phyloP scores from a whole-genome alignment of 2,113 vertebrate genomes.

The Seriola aureovittata region DNA sequence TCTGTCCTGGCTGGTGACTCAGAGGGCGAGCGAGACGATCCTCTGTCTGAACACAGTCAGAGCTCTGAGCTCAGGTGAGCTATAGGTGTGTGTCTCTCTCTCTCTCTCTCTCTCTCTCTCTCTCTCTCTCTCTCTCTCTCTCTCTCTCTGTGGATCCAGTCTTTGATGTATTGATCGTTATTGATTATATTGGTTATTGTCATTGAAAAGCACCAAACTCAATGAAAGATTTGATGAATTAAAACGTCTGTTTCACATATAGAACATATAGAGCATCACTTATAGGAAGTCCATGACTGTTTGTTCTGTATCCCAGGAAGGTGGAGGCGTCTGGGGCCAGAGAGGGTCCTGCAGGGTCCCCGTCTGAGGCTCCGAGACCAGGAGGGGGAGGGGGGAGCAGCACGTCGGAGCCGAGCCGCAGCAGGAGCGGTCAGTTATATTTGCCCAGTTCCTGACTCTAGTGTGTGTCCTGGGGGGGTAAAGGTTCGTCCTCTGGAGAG shows the following conservation, averaged over 20 bases:
- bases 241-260: too few relatives aligned
- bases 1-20: slow-evolving; percentile 66
- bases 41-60: slow-evolving; percentile 43
- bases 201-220: too few relatives aligned
- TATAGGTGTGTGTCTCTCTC: neutral
- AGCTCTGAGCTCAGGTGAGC: slow-evolving; percentile 75
- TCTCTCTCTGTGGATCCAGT: too few relatives aligned
- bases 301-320: slow-evolving; percentile 82
- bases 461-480: too few relatives aligned
- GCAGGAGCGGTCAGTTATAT: slow-evolving; percentile 80
- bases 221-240: too few relatives aligned
- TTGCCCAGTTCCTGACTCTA: too few relatives aligned
- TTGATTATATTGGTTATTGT: too few relatives aligned
- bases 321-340: slow-evolving; percentile 73
- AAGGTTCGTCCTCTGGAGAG: too few relatives aligned
- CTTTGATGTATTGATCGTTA: too few relatives aligned
- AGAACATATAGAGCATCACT: too few relatives aligned
- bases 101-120: too few relatives aligned
- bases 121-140: neutral
- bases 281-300: neutral
- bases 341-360: slow-evolving; percentile 74
- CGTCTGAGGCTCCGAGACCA: slow-evolving; percentile 74
- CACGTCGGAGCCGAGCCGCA: slow-evolving; percentile 77
- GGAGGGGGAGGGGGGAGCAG: slow-evolving; percentile 62
- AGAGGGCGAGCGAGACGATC: slow-evolving; percentile 34